These are phyloP conservation scores for Callimorpha dominula DNA, from an alignment of 2,888 invertebrate genomes.

Conservation along the genomic window DNA sequence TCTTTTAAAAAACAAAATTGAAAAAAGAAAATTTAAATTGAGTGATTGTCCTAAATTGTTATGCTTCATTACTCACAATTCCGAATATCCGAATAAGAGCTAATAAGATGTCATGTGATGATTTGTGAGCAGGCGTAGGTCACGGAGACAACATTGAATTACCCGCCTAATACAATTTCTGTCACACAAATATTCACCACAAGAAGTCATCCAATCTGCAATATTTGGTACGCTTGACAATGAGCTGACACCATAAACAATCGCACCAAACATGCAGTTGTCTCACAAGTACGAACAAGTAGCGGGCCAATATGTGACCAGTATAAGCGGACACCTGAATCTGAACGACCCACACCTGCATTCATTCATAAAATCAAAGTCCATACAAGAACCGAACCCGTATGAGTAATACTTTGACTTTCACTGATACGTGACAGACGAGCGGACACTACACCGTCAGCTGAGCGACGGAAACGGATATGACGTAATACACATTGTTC, in stretches of 20 bases:
- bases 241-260: background rate
- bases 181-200: no score
- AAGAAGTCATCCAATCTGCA: background rate
- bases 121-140: no score
- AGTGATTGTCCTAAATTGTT: no score
- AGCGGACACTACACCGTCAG: conserved; percentile 64
- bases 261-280: background rate
- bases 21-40: no score
- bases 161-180: no score
- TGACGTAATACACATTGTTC: conserved; percentile 78
- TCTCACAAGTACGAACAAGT: background rate
- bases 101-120: no score
- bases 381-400: conserved; percentile 18
- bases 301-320: background rate
- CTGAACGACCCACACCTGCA: background rate
- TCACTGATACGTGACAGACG: conserved; percentile 68
- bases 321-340: background rate
- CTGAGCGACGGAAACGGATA: conserved; percentile 81
- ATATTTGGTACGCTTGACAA: background rate
- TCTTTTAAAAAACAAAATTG: no score
- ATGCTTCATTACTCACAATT: no score
- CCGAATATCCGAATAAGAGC: no score
- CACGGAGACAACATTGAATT: no score
- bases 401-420: conserved; percentile 62
- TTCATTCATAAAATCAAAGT: conserved; percentile 23